Evolutionary conservation across 2,113 vertebrate species (phyloP), one percentile per base, ranked within the genome.

Genomic region (Phrynosoma blainvillii): DNA sequence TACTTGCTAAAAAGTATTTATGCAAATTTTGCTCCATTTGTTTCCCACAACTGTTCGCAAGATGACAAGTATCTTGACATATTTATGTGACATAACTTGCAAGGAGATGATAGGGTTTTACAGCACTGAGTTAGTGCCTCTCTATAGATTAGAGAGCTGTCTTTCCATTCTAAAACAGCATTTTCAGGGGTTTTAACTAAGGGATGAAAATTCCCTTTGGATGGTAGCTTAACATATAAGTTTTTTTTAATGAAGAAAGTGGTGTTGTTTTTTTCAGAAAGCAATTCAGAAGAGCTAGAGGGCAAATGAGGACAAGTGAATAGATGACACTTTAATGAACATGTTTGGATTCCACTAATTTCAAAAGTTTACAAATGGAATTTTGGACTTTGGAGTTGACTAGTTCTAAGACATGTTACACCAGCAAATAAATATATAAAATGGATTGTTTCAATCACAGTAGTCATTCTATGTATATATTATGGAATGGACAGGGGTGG

Each of bases 21-120:
- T 94, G 82, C 80, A 94, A 94, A 95, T 95, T 91, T 83, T 93
- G 36, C 82, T 93, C 88, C 91, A 90, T 87, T 92, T 95, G 70
- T 85, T 91, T n/a, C 82, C 85, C 89, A 71, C 86, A 90, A 93
- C 79, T 88, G 84, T 94, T 95, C 92, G 90, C 86, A 95, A 91
- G n/a, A 88, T 91, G 90, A 90, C 91, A 94, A 91, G 47, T 78
- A 54, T 87, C 90, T 81, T 92, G 93, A 87, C 91, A 93, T 92
- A 92, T 92, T 95, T 95, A 86, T 81, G 75, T 86, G 92, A 93
- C 88, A 87, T 88, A 93, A 88, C 75, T 94, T 93, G 91, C 79
- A 87, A 93, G 82, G 47, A 91, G 40, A 92, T 87, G 87, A 89
- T 90, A 90, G 88, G 83, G 89, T 84, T 85, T 87, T 91, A 88